Base-by-base conservation (phyloP, 2,113 vertebrate species). In the Rafetus swinhoei region DNA sequence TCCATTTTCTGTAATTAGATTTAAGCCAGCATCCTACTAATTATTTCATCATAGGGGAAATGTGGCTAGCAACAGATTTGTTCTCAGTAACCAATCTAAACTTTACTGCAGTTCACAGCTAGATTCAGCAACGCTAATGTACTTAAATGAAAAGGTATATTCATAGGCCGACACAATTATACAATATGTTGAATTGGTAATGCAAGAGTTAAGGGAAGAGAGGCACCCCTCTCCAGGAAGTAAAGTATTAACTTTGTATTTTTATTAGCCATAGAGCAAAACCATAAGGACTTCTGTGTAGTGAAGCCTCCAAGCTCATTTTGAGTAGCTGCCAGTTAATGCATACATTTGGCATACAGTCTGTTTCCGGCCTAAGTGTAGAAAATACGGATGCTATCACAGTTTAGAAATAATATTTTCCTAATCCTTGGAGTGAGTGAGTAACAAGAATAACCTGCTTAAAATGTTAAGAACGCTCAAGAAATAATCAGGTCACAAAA, bases 231-330 rank as follows among this genome's bases (percentile, higher is more conserved):
- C 39, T 76, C 50, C 83, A 35, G 9, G 45, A 89, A 85, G 45
- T 86, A 39, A 89, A 79, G 22, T 82, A 29, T 24, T 60, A 32
- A 65, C 55, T 90, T 91, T 90, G 1, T 56, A 80, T 50, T 94
- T 93, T 94, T 91, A 84, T 53, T 90, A 77, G 56, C 3, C 65
- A 22, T 79, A 52, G 74, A 87, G 57, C 81, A 83, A 60, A 94
- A 82, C 45, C 14, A n/a, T 1, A 5, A 82, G 24, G 24, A 52
- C 57, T 95, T 76, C 10, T 62, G 10, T 85, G 7, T 6, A 88
- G 80, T 45, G 74, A 74, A 59, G 85, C 52, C 8, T 77, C 76
- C 76, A 72, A 35, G n/a, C 57, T 93, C 65, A 24, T 21, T 18
- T 81, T 84, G 54, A 87, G 27, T 72, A 84, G 45, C 84, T 79